Conservation (phyloP, 35 echinoderm and acorn worm genomes). For the Ptychodera flava region DNA sequence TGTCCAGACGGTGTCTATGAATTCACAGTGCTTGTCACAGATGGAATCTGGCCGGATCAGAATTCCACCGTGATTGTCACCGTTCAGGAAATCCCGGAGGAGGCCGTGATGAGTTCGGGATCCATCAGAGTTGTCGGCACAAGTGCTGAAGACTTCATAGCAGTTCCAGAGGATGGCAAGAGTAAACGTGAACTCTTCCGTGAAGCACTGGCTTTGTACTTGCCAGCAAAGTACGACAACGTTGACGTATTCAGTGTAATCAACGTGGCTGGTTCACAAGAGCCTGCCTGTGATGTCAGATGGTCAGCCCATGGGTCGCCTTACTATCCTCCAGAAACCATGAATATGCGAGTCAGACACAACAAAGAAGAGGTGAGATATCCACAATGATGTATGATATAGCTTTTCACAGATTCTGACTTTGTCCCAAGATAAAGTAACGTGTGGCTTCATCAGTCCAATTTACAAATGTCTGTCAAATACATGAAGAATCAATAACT, state of each 20-base stretch:
- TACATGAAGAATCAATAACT: no score
- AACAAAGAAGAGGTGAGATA: constrained; percentile 40
- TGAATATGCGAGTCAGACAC: constrained; percentile 49
- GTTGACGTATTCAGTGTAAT: constrained; percentile 87
- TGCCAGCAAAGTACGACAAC: constrained; percentile 61
- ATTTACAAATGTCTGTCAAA: no score
- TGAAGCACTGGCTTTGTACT: constrained; percentile 34
- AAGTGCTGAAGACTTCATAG: constrained; percentile 71
- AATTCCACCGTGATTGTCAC: constrained; percentile 44
- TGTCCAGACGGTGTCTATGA: constrained; percentile 58
- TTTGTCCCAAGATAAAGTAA: no score
- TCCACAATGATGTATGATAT: no score
- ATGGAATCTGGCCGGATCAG: constrained; percentile 28
- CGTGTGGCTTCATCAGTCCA: no score
- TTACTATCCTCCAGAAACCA: constrained; percentile 70
- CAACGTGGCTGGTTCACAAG: constrained; percentile 38
- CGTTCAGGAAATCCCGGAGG: constrained; percentile 64
- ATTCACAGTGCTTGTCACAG: constrained; percentile 43
- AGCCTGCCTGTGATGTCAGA: constrained; percentile 53
- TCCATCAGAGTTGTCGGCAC: constrained; percentile 62
- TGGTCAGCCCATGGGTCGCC: constrained; percentile 95
- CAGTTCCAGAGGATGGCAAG: background rate
- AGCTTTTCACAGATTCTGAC: no score
- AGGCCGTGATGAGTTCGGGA: constrained; percentile 83
- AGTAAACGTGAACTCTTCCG: constrained; percentile 48